These are phyloP conservation scores for Caenorhabditis wallacei DNA, from an alignment of 2,888 invertebrate species.

Conservation along the genomic window DNA sequence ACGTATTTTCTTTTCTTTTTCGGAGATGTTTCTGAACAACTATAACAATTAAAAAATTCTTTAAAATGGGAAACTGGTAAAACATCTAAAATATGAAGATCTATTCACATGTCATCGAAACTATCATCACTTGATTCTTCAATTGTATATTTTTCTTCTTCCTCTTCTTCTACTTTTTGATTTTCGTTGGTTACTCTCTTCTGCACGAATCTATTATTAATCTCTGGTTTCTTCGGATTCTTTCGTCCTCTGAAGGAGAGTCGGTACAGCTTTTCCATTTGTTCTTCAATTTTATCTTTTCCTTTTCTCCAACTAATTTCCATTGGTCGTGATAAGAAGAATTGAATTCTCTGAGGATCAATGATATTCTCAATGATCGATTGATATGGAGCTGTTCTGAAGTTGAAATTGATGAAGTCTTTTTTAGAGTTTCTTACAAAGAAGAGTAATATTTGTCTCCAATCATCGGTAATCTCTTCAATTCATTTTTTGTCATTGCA, in stretches of 20 bases:
- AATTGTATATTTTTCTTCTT: constrained; percentile 56
- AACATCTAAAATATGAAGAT: constrained; percentile 38
- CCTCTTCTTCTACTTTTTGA: constrained; percentile 6
- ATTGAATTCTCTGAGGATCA: constrained; percentile 28
- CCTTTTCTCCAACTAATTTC: constrained; percentile 46
- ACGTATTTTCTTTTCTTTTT: not conserved
- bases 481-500: not conserved
- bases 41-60: too few relatives aligned
- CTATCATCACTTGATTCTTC: constrained; percentile 61
- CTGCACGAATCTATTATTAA: not conserved
- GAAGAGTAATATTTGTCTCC: constrained; percentile 36
- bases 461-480: constrained; percentile 34
- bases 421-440: constrained; percentile 13
- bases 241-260: constrained; percentile 13
- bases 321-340: constrained; percentile 47
- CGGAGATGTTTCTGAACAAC: too few relatives aligned
- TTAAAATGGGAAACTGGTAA: too few relatives aligned
- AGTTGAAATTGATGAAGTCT: not conserved
- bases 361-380: constrained; percentile 28
- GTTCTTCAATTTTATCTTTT: constrained; percentile 38
- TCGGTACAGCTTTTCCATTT: constrained; percentile 12
- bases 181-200: not conserved
- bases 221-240: not conserved
- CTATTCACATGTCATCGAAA: constrained; percentile 28
- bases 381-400: constrained; percentile 43